These are phyloP conservation scores for Hypanus sabinus DNA, from an alignment of 2,113 vertebrate genomes.

Conservation along the genomic window DNA sequence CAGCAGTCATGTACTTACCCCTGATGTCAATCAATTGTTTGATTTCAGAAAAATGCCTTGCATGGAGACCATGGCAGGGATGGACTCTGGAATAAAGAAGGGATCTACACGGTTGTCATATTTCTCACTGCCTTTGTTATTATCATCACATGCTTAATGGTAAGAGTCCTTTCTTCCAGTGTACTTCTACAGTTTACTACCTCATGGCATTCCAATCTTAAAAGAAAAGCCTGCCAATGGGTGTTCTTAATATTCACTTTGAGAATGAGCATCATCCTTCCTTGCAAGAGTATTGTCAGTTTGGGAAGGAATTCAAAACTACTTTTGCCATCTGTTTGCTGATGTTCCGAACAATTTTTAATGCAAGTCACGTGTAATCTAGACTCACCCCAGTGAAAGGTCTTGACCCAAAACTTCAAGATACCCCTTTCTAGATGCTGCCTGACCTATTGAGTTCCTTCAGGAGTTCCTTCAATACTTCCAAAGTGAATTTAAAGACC, in stretches of 20 bases:
- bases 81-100: slow-evolving; percentile 80
- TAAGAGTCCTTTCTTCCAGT: slow-evolving; percentile 52
- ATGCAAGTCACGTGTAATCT: not conserved
- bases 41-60: slow-evolving; percentile 80
- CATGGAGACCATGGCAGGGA: slow-evolving; percentile 78
- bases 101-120: slow-evolving; percentile 79
- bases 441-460: too few species aligned
- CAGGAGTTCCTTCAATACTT: not conserved
- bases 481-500: not conserved
- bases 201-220: not conserved
- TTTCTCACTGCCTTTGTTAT: slow-evolving; percentile 91
- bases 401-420: too few species aligned
- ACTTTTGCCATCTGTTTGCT: not conserved
- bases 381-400: too few species aligned
- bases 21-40: slow-evolving; percentile 40
- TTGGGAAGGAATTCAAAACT: not conserved
- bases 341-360: not conserved
- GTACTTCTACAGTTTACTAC: not conserved
- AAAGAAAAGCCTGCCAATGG: not conserved
- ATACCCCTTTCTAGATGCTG: too few species aligned
- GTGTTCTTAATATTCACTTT: not conserved
- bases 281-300: not conserved
- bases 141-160: slow-evolving; percentile 86
- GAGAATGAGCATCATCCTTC: not conserved
- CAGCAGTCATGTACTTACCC: not conserved